Evolutionary conservation across 2,888 invertebrate species (phyloP), one percentile per base, ranked within the genome.

Genomic region (Agonopterix alstromeriana): DNA sequence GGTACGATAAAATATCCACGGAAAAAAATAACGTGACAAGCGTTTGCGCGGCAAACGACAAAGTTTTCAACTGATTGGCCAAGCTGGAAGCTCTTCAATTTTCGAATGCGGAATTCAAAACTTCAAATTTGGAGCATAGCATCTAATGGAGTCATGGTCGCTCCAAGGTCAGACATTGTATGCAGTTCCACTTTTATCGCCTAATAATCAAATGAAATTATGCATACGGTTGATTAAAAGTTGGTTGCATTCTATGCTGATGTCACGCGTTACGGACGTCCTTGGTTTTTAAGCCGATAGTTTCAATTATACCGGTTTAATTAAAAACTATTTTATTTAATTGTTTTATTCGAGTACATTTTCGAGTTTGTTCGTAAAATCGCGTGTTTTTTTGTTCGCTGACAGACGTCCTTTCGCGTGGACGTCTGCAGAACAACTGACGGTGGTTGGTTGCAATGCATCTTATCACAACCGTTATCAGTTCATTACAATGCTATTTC

Each of bases 401-500:
- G 52, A 45, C 70, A 67, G 73, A 82, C 85, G 80, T 82, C 79
- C 77, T 63, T 49, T 54, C 67, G 54, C 43, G 47, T 49, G 73
- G 83, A 79, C 82, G 84, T 67, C 78, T 68, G 78, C 70, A 61
- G 70, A 66, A 67, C 75, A 69, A 86, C 86, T 86, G 77, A 3
- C 40, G 10, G 54, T 55, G 63, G 12, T 47, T 48, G 45, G 40
- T 70, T 69, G 72, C 27, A 27, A 27, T 27, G 27, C 27, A 27
- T 27, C 27, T 81, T 82, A 83, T 83, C 82, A 74, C 79, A 74
- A 55, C 17, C 56, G 67, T 67, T 76, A 77, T 77, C 77, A 69
- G 56, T 45, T 36, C 44, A 49, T 46, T 46, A 11, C 45, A 35
- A 47, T 38, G 48, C 48, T 50, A 27, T 48, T 49, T 52, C 46